A percentile compares a stretch with the other conserved stretches of the same genome.
phyloP scores from a whole-genome alignment of 92 coral and sea anemone species.

The Heliopora coerulea region DNA sequence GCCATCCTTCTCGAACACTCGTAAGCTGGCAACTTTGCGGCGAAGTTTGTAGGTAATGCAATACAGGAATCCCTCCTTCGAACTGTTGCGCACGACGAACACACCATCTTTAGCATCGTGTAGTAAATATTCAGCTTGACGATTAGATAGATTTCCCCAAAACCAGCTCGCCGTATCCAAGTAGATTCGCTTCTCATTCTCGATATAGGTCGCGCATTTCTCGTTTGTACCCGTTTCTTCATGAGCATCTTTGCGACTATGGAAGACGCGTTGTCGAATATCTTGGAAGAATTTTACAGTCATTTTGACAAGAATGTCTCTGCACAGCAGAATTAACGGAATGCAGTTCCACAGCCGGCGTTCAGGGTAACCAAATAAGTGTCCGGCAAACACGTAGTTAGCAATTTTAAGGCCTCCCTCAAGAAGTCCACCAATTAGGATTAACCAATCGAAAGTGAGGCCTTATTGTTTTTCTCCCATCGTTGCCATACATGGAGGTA shows the following conservation, averaged over 20 bases:
- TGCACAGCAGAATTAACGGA: background rate
- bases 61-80: background rate
- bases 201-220: background rate
- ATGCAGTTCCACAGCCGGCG: too few species aligned
- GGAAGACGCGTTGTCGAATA: background rate
- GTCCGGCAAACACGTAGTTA: too few species aligned
- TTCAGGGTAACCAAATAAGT: too few species aligned
- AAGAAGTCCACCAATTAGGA: too few species aligned
- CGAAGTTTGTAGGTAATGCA: conserved; percentile 27
- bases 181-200: conserved; percentile 13
- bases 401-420: too few species aligned
- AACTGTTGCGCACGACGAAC: conserved; percentile 27
- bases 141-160: conserved; percentile 25
- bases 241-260: background rate
- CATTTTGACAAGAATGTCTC: background rate
- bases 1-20: conserved; percentile 25
- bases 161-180: conserved; percentile 33
- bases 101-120: conserved; percentile 14
- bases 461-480: too few species aligned
- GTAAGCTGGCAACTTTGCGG: conserved; percentile 21
- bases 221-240: background rate
- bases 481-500: too few species aligned
- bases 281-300: background rate
- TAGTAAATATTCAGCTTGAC: conserved; percentile 32
- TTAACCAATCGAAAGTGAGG: background rate